These are phyloP conservation scores for Diorhabda carinulata DNA, from an alignment of 1,140 invertebrate species.

Conservation along the genomic window DNA sequence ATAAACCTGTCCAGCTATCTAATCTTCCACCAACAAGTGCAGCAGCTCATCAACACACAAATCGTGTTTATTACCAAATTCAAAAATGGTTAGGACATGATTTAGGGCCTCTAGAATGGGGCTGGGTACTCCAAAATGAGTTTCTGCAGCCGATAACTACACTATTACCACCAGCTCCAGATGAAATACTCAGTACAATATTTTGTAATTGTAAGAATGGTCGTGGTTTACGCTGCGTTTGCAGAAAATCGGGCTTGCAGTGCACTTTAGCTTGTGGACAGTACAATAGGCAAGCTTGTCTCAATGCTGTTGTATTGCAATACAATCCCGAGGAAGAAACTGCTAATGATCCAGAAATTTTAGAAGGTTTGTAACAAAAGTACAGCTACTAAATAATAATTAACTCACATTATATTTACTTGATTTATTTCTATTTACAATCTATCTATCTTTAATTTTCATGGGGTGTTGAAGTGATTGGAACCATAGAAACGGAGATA, in stretches of 20 bases:
- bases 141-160: background rate
- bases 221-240: background rate
- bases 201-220: background rate
- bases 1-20: too few species aligned
- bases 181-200: background rate
- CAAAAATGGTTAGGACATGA: background rate
- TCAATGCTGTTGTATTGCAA: background rate
- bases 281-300: background rate
- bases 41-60: too few species aligned
- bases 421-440: too few species aligned
- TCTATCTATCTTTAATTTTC: too few species aligned
- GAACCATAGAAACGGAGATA: too few species aligned
- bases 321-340: background rate
- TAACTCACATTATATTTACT: too few species aligned
- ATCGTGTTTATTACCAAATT: too few species aligned
- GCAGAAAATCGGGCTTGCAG: constrained; percentile 7
- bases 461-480: too few species aligned
- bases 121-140: background rate
- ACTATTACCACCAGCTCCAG: background rate
- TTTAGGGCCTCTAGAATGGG: background rate
- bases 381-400: too few species aligned
- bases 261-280: background rate
- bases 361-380: background rate
- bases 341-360: background rate
- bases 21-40: too few species aligned